Conservation (phyloP, 2,797 vertebrate species). For the Sarcoramphus papa region DNA sequence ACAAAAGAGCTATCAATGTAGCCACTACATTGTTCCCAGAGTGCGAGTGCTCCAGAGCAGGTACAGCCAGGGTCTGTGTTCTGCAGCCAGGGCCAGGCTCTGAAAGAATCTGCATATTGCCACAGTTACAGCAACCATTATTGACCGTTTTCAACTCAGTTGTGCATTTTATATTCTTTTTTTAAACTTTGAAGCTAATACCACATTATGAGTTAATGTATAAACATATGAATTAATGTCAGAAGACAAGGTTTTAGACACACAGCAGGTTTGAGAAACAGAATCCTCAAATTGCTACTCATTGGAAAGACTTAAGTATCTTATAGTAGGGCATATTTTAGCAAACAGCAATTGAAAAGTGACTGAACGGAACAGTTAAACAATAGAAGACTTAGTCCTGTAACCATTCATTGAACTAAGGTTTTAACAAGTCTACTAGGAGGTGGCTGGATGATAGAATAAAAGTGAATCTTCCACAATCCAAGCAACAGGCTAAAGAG, state of each 20-base stretch:
- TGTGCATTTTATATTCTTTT: background rate
- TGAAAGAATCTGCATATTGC: background rate
- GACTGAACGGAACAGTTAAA: background rate
- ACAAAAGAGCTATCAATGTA: background rate
- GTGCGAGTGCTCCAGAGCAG: background rate
- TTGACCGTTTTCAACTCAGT: background rate
- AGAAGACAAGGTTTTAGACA: background rate
- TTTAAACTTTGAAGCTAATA: background rate
- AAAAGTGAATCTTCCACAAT: background rate
- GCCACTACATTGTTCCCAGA: background rate
- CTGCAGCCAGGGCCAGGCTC: background rate
- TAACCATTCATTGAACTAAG: background rate
- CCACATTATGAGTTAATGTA: background rate
- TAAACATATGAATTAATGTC: background rate
- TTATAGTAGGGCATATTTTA: background rate
- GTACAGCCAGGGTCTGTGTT: fast-evolving
- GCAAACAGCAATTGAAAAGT: background rate
- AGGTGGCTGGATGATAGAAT: background rate
- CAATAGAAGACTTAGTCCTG: background rate
- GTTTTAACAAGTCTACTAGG: background rate
- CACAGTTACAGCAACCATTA: background rate
- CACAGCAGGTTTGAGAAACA: background rate
- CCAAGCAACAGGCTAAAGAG: background rate
- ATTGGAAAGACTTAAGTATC: background rate
- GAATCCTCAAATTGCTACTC: background rate